A percentile compares a stretch with the other conserved stretches of the same genome.
Conservation (phyloP, 1,140 invertebrate species). For the Anastrepha obliqua region DNA sequence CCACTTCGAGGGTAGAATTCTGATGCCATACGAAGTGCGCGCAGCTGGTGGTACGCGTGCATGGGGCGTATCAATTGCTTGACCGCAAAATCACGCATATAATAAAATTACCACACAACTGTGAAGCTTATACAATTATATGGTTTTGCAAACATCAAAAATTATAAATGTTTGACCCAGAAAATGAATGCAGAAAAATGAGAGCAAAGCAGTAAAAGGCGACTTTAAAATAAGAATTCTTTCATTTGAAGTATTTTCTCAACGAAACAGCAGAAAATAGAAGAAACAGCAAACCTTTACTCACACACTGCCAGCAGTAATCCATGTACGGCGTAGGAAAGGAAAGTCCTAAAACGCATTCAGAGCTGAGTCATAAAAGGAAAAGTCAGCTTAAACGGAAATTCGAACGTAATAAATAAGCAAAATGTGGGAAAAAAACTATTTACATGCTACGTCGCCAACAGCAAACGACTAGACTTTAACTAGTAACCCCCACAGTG, state of each 20-base stretch:
- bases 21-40: background rate
- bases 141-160: conserved; percentile 1
- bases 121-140: background rate
- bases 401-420: conserved; percentile 18
- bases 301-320: too few species aligned
- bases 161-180: conserved; percentile 46
- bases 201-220: conserved; percentile 15
- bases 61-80: background rate
- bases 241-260: too few species aligned
- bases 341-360: conserved; percentile 15
- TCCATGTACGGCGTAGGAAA: background rate
- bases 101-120: conserved; percentile 10
- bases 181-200: background rate
- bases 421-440: background rate
- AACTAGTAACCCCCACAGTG: background rate
- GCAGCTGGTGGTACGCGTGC: background rate
- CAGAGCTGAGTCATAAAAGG: conserved; percentile 30
- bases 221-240: background rate
- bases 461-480: background rate
- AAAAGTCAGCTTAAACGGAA: conserved; percentile 28
- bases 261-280: too few species aligned
- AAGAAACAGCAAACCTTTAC: too few species aligned
- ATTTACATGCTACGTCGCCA: background rate
- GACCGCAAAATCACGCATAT: conserved; percentile 50
- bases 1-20: background rate